These are phyloP conservation scores for Ceratosolen solmsi DNA, from an alignment of 1,140 invertebrate genomes.

Conservation along the genomic window DNA sequence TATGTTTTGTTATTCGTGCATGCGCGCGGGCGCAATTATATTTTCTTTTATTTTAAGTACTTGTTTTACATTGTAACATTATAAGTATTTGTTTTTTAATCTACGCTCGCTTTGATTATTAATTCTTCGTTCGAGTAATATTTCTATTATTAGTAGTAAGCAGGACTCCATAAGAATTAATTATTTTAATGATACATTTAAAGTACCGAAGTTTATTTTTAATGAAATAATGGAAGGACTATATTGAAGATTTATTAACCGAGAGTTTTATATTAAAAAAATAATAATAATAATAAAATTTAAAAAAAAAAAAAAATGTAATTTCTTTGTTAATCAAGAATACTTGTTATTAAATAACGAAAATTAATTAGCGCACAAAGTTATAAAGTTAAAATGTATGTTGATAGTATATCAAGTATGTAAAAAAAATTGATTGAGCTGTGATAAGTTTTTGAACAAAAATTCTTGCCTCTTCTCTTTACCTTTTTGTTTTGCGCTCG, in stretches of 20 bases:
- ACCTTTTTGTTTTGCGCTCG: neutral
- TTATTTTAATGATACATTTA: neutral
- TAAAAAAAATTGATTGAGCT: slow-evolving; percentile 41
- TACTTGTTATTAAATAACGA: neutral
- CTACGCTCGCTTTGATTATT: no score
- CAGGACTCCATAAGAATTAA: neutral
- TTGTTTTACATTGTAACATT: no score
- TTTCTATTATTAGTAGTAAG: neutral
- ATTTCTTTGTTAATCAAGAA: slow-evolving; percentile 17
- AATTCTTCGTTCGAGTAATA: no score
- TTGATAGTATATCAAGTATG: slow-evolving; percentile 17
- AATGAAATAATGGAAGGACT: neutral
- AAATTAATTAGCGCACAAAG: slow-evolving; percentile 31
- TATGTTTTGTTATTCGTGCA: no score
- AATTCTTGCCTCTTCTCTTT: slow-evolving; percentile 43
- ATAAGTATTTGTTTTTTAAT: no score
- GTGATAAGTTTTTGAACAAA: slow-evolving; percentile 46
- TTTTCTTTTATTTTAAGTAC: no score
- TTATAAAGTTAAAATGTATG: slow-evolving; percentile 16
- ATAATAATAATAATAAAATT: no score
- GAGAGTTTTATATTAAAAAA: no score
- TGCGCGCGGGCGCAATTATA: no score
- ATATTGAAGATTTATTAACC: slow-evolving; percentile 11
- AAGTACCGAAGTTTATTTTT: neutral
- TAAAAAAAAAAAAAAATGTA: neutral